A percentile compares a stretch with the other conserved stretches of the same genome.
Conservation (phyloP, 2,113 vertebrate genomes). For the Equus przewalskii region DNA sequence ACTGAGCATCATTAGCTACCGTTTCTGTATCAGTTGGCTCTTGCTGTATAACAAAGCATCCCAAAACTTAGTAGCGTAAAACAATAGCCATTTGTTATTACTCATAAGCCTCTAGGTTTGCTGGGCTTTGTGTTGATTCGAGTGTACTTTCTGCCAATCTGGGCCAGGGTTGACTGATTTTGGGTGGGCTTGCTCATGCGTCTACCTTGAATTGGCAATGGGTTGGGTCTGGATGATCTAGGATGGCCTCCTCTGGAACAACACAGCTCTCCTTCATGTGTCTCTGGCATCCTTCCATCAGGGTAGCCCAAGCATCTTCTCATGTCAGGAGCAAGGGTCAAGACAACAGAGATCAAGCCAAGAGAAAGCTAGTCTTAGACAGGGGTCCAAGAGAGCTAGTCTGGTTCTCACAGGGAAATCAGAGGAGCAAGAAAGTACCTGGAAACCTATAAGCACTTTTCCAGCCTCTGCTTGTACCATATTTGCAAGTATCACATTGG, state of each 20-base stretch:
- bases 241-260: background rate
- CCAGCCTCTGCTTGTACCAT: background rate
- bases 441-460: background rate
- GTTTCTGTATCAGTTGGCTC: background rate
- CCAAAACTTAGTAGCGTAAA: background rate
- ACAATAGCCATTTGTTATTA: background rate
- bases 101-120: background rate
- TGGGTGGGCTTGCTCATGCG: background rate
- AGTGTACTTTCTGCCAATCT: background rate
- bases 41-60: slow-evolving; percentile 6
- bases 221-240: background rate
- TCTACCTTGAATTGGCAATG: background rate
- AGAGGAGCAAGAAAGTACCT: background rate
- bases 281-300: background rate
- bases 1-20: background rate
- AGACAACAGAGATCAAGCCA: background rate
- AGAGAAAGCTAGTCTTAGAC: background rate
- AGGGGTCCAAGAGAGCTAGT: background rate
- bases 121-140: background rate
- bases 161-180: background rate
- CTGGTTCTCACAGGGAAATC: background rate
- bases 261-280: background rate
- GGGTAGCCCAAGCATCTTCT: background rate
- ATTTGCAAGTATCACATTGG: slow-evolving; percentile 16
- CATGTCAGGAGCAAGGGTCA: background rate